Evolutionary conservation across 2,888 invertebrate species (phyloP), one percentile per base, ranked within the genome.

Genomic region (Leptinotarsa rubiginosa): DNA sequence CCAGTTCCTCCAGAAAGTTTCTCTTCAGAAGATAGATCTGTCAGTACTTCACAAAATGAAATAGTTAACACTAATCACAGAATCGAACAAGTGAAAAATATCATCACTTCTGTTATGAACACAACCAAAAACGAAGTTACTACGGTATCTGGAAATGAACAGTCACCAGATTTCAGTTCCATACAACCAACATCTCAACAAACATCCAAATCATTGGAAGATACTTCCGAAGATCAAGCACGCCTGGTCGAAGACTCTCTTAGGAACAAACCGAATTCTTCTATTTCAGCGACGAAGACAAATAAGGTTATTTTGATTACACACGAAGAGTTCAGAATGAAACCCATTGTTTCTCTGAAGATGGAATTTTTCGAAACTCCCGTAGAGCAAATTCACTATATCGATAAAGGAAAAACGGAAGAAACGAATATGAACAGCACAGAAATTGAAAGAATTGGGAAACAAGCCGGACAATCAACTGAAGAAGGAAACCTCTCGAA

Each of bases 281-380:
- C 64, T 13, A 22, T 70, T 56, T 80, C 82, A 13, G 41, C 83
- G 65, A 82, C 82, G 4, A 84, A 76, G 31, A 79, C 76, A 41
- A 87, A 87, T 79, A 90, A 90, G 84, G 91, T 93, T 80, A 91
- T 92, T 73, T 87, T 94, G 62, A 93, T 94, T 78, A 93, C 93
- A 5, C 93, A 94, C 75, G 93, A 94, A 87, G 93, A 93, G 87
- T 91, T 92, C 80, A 91, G 91, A 87, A 88, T 92, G 83, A 91
- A 91, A 75, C 93, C 93, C 15, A 90, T 93, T 64, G 89, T 93
- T 88, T 88, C 91, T 86, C 83, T 93, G 88, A 89, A 92, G 89
- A 89, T 92, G 90, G 88, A 92, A 88, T 89, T 91, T 87, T 81
- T 84, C 22, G 84, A 86, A 74, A 81, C 81, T 70, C 80, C 83